Conservation (phyloP, 1,140 invertebrate species). For the Trypoxylus dichotomus region DNA sequence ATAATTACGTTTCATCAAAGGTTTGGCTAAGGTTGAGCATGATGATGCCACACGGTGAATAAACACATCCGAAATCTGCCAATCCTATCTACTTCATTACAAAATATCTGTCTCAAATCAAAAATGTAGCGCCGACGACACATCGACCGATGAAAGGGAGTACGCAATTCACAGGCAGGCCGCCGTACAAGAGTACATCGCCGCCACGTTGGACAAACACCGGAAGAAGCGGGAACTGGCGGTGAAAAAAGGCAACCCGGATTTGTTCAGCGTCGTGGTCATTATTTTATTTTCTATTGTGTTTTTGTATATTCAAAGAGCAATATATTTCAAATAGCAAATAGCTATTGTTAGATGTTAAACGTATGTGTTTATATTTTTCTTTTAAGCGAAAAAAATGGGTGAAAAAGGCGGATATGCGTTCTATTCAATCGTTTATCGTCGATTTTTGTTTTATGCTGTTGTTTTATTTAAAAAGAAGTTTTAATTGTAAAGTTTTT, state of each 20-base stretch:
- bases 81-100: background rate
- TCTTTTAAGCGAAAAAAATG: conserved; percentile 28
- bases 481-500: too few relatives aligned
- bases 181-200: conserved; percentile 34
- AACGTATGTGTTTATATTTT: background rate
- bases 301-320: conserved; percentile 39
- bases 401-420: background rate
- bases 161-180: background rate
- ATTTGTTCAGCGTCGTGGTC: conserved; percentile 33
- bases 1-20: conserved; percentile 25
- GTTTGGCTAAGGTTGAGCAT: conserved; percentile 25
- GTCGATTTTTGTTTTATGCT: conserved; percentile 7
- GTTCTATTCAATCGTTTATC: background rate
- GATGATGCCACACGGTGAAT: conserved; percentile 1
- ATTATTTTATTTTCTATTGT: conserved; percentile 38
- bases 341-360: conserved; percentile 31
- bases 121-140: conserved; percentile 24
- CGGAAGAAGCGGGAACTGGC: background rate
- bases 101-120: conserved; percentile 14
- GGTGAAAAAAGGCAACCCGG: conserved; percentile 2
- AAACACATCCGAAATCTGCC: background rate
- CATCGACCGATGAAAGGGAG: background rate
- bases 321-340: conserved; percentile 39
- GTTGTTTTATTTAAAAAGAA: background rate
- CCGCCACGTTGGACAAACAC: conserved; percentile 28